Conservation (phyloP, 2,113 vertebrate genomes). For the Chaetops frenatus region DNA sequence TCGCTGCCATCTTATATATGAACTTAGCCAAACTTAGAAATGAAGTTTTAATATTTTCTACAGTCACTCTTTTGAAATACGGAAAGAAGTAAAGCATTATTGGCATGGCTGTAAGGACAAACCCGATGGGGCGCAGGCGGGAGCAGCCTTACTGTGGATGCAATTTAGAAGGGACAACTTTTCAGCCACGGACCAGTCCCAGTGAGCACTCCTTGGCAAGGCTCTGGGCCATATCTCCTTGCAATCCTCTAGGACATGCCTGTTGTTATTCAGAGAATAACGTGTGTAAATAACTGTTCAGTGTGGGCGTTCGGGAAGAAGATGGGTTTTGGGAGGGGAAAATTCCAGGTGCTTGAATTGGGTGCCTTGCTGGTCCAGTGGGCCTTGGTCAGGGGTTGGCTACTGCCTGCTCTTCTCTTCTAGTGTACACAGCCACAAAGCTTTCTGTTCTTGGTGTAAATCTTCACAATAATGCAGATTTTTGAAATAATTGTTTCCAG, state of each 20-base stretch:
- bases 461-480: not conserved
- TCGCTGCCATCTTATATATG: not conserved
- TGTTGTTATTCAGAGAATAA: not conserved
- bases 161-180: not conserved
- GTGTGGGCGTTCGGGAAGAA: not conserved
- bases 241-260: fast-evolving
- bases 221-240: not conserved
- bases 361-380: not conserved
- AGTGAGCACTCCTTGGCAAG: not conserved
- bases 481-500: not conserved
- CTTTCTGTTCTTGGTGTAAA: not conserved
- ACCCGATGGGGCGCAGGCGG: not conserved
- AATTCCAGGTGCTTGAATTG: not conserved
- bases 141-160: not conserved
- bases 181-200: not conserved
- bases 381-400: not conserved
- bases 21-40: not conserved
- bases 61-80: not conserved
- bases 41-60: not conserved
- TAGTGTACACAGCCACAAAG: not conserved
- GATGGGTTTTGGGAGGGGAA: not conserved
- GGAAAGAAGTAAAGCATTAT: not conserved
- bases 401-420: not conserved
- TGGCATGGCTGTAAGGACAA: not conserved
- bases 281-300: fast-evolving